Evolutionary conservation across 2,888 invertebrate genomes (phyloP).

Genomic region (Clusia tigrina): DNA sequence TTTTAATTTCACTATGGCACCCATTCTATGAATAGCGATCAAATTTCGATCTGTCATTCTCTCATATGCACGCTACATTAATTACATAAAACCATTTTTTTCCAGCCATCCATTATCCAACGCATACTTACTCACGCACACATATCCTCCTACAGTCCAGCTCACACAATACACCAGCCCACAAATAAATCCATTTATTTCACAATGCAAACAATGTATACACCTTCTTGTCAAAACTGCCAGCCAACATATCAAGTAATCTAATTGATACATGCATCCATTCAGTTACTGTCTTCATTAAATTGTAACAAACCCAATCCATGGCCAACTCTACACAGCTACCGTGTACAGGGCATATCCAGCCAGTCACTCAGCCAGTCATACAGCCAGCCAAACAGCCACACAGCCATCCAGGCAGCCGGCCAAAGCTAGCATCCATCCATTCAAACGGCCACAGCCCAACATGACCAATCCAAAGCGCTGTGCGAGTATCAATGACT

Average conservation of each 20-base stretch:
- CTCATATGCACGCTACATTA: neutral
- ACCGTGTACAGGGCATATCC: neutral
- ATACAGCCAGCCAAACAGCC: neutral
- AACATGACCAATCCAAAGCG: neutral
- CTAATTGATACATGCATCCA: conserved; percentile 25
- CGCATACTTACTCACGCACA: neutral
- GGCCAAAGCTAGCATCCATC: neutral
- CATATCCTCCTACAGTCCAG: neutral
- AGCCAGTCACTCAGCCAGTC: neutral
- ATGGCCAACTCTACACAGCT: neutral
- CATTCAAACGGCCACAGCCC: neutral
- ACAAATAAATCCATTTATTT: neutral
- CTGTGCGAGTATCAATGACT: conserved; percentile 13
- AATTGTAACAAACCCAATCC: conserved; percentile 8
- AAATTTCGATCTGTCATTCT: too few species aligned
- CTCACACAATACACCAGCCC: neutral
- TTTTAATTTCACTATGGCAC: too few species aligned
- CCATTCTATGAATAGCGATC: too few species aligned
- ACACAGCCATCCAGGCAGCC: neutral
- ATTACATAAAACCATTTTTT: neutral
- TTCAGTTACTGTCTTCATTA: conserved; percentile 17
- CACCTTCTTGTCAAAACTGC: conserved; percentile 25
- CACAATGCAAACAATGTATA: neutral
- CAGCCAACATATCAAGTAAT: conserved; percentile 18
- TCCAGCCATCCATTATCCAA: neutral